Conservation (phyloP, 1,140 invertebrate genomes). For the Argopecten irradians region DNA sequence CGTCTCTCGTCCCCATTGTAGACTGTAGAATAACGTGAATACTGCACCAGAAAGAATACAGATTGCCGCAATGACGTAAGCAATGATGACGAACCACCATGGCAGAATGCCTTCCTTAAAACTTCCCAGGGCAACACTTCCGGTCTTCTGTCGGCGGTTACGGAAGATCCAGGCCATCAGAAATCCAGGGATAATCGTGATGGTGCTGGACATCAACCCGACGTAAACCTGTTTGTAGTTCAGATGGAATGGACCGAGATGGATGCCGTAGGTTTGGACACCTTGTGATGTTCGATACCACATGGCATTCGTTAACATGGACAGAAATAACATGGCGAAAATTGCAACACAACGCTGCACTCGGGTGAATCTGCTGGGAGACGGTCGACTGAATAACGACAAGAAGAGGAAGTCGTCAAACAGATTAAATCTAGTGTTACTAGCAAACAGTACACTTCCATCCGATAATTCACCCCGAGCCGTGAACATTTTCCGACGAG, state of each 20-base stretch:
- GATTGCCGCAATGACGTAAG: slow-evolving; percentile 70
- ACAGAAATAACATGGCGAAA: slow-evolving; percentile 65
- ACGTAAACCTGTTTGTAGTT: slow-evolving; percentile 71
- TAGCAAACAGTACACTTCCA: slow-evolving; percentile 57
- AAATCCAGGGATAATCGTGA: slow-evolving; percentile 71
- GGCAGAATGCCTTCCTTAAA: slow-evolving; percentile 41
- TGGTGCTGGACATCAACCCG: slow-evolving; percentile 64
- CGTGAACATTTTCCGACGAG: not conserved
- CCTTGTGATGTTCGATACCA: slow-evolving; percentile 66
- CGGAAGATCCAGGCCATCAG: slow-evolving; percentile 54
- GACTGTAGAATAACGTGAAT: slow-evolving; percentile 79
- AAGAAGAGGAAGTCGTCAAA: slow-evolving; percentile 67
- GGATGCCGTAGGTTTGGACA: slow-evolving; percentile 57
- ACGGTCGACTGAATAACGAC: slow-evolving; percentile 61
- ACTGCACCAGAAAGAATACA: slow-evolving; percentile 75
- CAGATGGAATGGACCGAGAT: slow-evolving; percentile 76
- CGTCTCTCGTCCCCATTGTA: slow-evolving; percentile 79
- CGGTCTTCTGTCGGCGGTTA: slow-evolving; percentile 34
- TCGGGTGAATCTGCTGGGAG: slow-evolving; percentile 67
- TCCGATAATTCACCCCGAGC: slow-evolving; percentile 53
- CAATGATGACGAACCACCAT: slow-evolving; percentile 65
- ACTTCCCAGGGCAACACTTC: not conserved
- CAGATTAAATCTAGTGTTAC: slow-evolving; percentile 70
- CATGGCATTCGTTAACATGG: slow-evolving; percentile 73
- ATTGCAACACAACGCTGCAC: slow-evolving; percentile 70